A percentile compares a stretch with the other conserved stretches of the same genome.
Evolutionary conservation across 37 sponge, comb jelly and placozoan genomes (phyloP).

Genomic region (Spongilla lacustris): DNA sequence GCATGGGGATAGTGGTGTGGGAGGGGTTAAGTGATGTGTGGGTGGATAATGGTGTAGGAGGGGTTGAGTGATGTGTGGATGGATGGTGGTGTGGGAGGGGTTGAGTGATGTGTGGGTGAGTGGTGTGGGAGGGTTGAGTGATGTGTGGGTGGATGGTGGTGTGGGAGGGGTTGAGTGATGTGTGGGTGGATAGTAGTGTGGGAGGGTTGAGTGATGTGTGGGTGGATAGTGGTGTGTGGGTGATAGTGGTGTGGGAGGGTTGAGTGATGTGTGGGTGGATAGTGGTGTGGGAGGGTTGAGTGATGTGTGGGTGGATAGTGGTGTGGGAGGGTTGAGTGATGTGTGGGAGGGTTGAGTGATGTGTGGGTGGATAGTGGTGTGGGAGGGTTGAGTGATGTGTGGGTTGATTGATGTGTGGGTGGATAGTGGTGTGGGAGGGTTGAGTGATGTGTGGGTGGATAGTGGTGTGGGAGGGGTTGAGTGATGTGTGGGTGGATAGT

Average conservation of each 20-base stretch:
- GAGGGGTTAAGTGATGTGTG: background rate
- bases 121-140: background rate
- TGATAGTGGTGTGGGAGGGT: background rate
- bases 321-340: background rate
- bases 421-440: constrained; percentile 37
- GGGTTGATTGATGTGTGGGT: background rate
- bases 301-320: background rate
- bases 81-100: background rate
- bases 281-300: too few relatives aligned
- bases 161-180: background rate
- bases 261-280: background rate
- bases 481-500: background rate
- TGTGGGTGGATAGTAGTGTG: too few relatives aligned
- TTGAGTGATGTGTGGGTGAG: background rate
- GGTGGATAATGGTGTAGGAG: background rate
- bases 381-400: too few relatives aligned
- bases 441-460: constrained; percentile 32
- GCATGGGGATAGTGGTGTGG: background rate
- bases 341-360: constrained; percentile 56
- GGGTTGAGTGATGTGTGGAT: background rate
- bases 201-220: background rate
- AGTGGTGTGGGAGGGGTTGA: background rate
- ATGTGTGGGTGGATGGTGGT: background rate
- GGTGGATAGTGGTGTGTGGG: too few relatives aligned
- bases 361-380: background rate